Base-by-base conservation (phyloP, 2,888 invertebrate species). In the Spilarctia lutea region DNA sequence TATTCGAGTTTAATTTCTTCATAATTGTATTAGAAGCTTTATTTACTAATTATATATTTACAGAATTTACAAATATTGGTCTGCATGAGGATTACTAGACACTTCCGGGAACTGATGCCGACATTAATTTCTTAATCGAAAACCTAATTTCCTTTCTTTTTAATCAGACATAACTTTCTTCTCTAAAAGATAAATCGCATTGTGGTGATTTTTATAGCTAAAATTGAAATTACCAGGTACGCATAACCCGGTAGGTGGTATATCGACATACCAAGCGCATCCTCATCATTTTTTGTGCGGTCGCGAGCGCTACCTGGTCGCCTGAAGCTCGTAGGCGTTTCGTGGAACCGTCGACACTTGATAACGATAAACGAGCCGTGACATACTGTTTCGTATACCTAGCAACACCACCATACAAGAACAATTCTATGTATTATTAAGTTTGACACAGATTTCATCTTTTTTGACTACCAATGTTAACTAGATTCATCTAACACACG, bases 251-350 rank as follows among this genome's bases (percentile, higher is more conserved):
- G 45, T 65, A 81, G 80, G 75, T 75, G 63, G 75, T 72, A 56
- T 69, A 77, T 77, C 76, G 74, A 84, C 79, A 81, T 65, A 48
- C 73, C 56, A 7, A 27, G 74, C 73, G 60, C 89, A 79, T 73
- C 90, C 80, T 87, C 88, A 86, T 69, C 60, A 68, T 81, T 82
- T 88, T 91, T 88, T 89, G 88, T 89, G 78, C 73, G 75, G 65
- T 72, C 75, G 78, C 83, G 83, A 88, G 87, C 89, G 92, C 94
- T 94, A 94, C 94, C 94, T 94, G 94, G 90, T 80, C 85, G 77
- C 74, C 74, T 77, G 75, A 30, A 73, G 75, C 73, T 78, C 79
- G 88, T 91, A 93, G 92, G 90, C 88, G 91, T 81, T 94, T 94
- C 94, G 86, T 80, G 86, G 94, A 94, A 94, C 82, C 77, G 79